phyloP scores from a whole-genome alignment of 2,797 vertebrate genomes.

The Enteromius anoplus region DNA sequence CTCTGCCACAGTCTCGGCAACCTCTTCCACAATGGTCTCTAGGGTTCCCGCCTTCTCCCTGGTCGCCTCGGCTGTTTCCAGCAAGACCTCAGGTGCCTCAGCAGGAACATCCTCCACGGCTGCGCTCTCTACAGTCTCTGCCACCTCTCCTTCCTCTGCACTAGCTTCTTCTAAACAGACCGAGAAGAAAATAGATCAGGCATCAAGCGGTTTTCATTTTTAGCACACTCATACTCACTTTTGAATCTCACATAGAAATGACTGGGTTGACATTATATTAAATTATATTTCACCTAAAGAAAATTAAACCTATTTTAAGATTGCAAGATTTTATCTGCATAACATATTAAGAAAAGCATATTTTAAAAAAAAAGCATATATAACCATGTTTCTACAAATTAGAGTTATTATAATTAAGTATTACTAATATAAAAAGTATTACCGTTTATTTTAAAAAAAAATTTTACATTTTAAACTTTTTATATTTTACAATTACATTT shows the following conservation, averaged over 20 bases:
- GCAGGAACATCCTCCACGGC: background rate
- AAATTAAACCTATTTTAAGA: background rate
- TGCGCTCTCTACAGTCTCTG: conserved; percentile 5
- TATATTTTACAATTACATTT: background rate
- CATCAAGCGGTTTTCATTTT: background rate
- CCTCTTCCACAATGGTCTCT: conserved; percentile 55
- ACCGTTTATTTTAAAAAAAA: background rate
- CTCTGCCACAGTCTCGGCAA: conserved; percentile 48
- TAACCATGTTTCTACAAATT: background rate
- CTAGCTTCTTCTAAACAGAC: conserved; percentile 27
- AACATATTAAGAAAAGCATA: background rate
- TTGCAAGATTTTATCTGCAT: background rate
- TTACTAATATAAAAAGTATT: background rate
- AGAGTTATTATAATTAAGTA: background rate
- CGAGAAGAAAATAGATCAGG: background rate
- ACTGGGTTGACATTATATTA: background rate
- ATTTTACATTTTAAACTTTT: no score
- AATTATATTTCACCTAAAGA: background rate
- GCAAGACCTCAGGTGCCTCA: conserved; percentile 17
- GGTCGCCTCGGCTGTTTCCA: conserved; percentile 4
- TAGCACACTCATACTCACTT: background rate
- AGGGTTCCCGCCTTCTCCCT: background rate
- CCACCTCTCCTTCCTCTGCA: conserved; percentile 43
- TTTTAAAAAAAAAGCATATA: background rate
- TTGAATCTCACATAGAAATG: background rate